Base-by-base conservation (phyloP, 2,888 invertebrate species). In the Ariolimax columbianus region DNA sequence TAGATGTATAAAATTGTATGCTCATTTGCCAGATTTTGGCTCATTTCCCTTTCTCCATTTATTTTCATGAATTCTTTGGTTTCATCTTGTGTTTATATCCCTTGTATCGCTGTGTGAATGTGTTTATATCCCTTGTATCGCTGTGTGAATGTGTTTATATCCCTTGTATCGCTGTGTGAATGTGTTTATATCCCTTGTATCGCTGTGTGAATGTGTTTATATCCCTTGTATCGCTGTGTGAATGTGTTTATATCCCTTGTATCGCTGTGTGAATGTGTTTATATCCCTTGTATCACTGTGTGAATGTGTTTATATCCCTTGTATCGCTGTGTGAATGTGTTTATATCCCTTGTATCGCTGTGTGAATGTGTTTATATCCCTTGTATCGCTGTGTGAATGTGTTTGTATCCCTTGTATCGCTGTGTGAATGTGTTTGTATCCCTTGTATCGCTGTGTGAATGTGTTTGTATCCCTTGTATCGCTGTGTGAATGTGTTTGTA, bases 221-320 rank as follows among this genome's bases (percentile, higher is more conserved):
- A n/a, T 82, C 11, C 75, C 75, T 38, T 43, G 55, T 47, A 75
- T 82, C 73, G 75, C 43, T 43, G 59, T 63, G 73, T 82, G 75
- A 59, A 51, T 82, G 82, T 73, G 73, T 82, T 75, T 75, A 47
- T 47, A n/a, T 82, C 11, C 75, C 75, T 38, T 43, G 55, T 47
- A 75, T 82, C 73, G 75, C 43, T 43, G 59, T 63, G 73, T 82
- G 75, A 59, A 51, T 82, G 82, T 73, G 73, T 82, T 75, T 75
- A 47, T 47, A n/a, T 82, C 11, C 75, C 75, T 38, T 43, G 55
- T 47, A 75, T 82, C 73, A 82, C 43, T 43, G 59, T 63, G 73
- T 82, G 75, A 59, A 51, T 82, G 82, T 73, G 73, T 82, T 75
- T 75, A 47, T 47, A n/a, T 82, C 11, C 75, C 75, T 38, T 43